phyloP scores from a whole-genome alignment of 2,113 vertebrate species.

The Pluvialis apricaria region DNA sequence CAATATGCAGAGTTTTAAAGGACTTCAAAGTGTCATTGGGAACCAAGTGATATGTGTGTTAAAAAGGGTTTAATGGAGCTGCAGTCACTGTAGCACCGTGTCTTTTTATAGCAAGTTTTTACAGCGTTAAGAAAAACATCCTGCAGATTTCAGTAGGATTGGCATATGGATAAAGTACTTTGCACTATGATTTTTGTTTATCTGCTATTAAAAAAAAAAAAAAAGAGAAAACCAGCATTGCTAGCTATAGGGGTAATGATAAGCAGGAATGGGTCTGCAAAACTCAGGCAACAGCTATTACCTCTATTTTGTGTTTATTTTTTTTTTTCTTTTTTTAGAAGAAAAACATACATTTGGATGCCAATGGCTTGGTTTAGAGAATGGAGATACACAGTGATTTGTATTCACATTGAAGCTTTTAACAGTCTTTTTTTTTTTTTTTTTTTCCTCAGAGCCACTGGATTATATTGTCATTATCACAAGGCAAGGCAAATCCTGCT shows the following conservation, averaged over 20 bases:
- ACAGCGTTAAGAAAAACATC: slow-evolving; percentile 31
- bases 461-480: background rate
- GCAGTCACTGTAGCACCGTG: background rate
- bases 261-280: background rate
- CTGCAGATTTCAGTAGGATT: slow-evolving; percentile 34
- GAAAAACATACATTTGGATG: background rate
- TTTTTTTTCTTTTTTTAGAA: background rate
- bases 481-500: background rate
- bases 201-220: background rate
- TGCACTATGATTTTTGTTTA: slow-evolving; percentile 42
- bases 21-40: slow-evolving; percentile 49
- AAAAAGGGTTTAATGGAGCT: slow-evolving; percentile 56
- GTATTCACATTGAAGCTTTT: background rate
- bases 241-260: background rate
- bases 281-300: background rate
- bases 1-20: slow-evolving; percentile 27
- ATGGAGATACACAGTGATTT: background rate
- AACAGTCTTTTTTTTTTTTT: background rate
- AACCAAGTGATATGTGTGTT: slow-evolving; percentile 43
- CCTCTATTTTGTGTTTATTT: background rate
- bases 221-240: background rate
- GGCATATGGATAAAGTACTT: slow-evolving; percentile 44
- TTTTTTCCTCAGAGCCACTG: background rate
- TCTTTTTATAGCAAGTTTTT: slow-evolving; percentile 60
- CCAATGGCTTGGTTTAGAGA: background rate